Percentiles rank a stretch among this genome's conserved stretches.
Evolutionary conservation across 2,113 vertebrate species (phyloP).

Genomic region (Empidonax traillii): DNA sequence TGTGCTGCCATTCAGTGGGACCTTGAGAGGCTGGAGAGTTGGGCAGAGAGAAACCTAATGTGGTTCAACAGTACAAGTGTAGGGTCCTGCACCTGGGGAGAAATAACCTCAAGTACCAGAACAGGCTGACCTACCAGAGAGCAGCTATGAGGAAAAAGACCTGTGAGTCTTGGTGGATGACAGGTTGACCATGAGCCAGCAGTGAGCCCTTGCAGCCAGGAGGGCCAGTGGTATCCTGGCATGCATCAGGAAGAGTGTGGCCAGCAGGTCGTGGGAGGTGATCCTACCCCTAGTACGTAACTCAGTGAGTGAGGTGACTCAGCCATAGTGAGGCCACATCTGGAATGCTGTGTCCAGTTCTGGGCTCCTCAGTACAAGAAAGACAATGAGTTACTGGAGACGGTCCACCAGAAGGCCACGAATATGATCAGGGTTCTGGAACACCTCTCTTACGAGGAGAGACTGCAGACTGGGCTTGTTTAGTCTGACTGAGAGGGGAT

Average conservation of each 20-base stretch:
- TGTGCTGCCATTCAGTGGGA: not conserved
- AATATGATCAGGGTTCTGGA: not conserved
- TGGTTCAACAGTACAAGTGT: not conserved
- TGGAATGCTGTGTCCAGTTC: not conserved
- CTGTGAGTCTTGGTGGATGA: not conserved
- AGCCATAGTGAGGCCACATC: rapidly evolving
- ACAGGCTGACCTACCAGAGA: not conserved
- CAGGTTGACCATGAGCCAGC: not conserved
- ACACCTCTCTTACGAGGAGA: not conserved
- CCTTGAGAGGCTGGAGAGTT: not conserved
- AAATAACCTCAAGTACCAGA: not conserved
- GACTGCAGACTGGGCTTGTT: not conserved
- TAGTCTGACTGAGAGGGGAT: not conserved
- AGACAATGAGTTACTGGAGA: not conserved
- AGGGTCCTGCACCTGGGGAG: not conserved
- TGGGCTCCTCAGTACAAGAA: not conserved
- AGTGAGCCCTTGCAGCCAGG: not conserved
- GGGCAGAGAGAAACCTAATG: not conserved
- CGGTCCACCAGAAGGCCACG: not conserved
- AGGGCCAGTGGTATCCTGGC: not conserved
- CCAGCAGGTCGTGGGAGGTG: too few relatives aligned
- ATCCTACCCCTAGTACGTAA: not conserved
- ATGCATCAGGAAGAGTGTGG: rapidly evolving
- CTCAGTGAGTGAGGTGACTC: too few relatives aligned
- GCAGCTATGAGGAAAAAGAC: not conserved